A percentile compares a stretch with the other conserved stretches of the same genome.
phyloP scores from a whole-genome alignment of 2,888 invertebrate species.

The Sarcophaga rosellei region DNA sequence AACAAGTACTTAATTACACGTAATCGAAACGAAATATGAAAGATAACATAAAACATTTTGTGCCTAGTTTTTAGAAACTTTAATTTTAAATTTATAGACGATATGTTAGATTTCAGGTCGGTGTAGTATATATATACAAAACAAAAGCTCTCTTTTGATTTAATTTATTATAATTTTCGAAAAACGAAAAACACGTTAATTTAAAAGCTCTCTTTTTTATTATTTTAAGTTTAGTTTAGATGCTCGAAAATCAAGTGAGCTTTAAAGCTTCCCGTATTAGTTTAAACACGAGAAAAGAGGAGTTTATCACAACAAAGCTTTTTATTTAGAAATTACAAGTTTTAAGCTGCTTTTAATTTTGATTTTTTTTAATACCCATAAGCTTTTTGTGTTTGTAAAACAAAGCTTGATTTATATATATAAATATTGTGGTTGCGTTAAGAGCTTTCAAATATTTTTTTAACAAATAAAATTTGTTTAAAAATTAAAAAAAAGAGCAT shows the following conservation, averaged over 20 bases:
- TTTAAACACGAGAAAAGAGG: too few relatives aligned
- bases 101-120: slow-evolving; percentile 20
- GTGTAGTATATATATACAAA: not conserved
- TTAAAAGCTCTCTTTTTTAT: not conserved
- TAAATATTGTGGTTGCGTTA: too few relatives aligned
- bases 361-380: too few relatives aligned
- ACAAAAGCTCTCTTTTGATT: slow-evolving; percentile 34
- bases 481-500: too few relatives aligned
- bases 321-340: too few relatives aligned
- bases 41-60: slow-evolving; percentile 14
- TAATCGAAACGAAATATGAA: slow-evolving; percentile 16
- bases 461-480: too few relatives aligned
- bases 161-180: not conserved
- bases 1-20: slow-evolving; percentile 49
- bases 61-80: slow-evolving; percentile 61
- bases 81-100: not conserved
- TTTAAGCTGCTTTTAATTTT: too few relatives aligned
- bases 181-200: not conserved
- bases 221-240: not conserved
- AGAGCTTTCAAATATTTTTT: too few relatives aligned
- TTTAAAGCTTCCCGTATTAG: not conserved
- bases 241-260: not conserved
- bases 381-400: too few relatives aligned
- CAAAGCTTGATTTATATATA: too few relatives aligned
- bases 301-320: too few relatives aligned